Percentiles rank a stretch among this genome's conserved stretches.
phyloP scores from a whole-genome alignment of 2,113 vertebrate genomes.

The zebrafish (Danio rerio) region GRCz12tu NC_133197.1:1242001-1242500 shows the following conservation, averaged over 20 bases:
- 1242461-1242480: not conserved
- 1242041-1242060: slow-evolving; percentile 4
- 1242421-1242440: not conserved
- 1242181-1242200: not conserved
- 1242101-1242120: not conserved
- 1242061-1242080: not conserved
- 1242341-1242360: not conserved
- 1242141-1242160: not conserved
- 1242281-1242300: not conserved
- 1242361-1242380: too few relatives aligned
- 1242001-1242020: slow-evolving; percentile 31
- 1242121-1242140: not conserved
- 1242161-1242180: not conserved
- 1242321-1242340: not conserved
- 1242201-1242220: slow-evolving; percentile 7
- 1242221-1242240: slow-evolving; percentile 32
- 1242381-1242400: not conserved
- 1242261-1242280: not conserved
- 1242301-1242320: not conserved
- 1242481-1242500: not conserved
- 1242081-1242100: not conserved
- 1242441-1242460: slow-evolving; percentile 7
- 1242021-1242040: not conserved
- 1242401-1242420: not conserved
- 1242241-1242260: not conserved